Evolutionary conservation across 2,888 invertebrate genomes (phyloP).

Genomic region (Drosophila nr. perissopoda): DNA sequence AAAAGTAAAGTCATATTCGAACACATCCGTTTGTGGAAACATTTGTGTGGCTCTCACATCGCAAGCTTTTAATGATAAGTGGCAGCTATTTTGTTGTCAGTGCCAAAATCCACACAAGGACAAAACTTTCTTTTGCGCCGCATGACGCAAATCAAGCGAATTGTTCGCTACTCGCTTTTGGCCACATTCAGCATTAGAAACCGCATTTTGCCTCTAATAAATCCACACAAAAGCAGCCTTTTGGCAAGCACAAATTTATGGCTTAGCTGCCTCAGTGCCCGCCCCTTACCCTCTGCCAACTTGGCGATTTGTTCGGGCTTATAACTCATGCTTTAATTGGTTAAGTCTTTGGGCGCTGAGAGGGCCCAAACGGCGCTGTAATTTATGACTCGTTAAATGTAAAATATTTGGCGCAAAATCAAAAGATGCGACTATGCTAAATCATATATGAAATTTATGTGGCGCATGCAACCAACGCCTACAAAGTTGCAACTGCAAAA

Average conservation of each 20-base stretch:
- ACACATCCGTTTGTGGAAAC: neutral
- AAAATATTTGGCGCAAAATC: slow-evolving; percentile 76
- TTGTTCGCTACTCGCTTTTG: slow-evolving; percentile 17
- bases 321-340: slow-evolving; percentile 79
- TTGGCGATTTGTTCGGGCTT: slow-evolving; percentile 71
- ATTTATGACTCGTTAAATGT: slow-evolving; percentile 72
- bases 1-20: neutral
- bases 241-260: slow-evolving; percentile 74
- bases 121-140: slow-evolving; percentile 37
- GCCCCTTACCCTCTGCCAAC: slow-evolving; percentile 18
- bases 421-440: slow-evolving; percentile 58
- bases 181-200: slow-evolving; percentile 53
- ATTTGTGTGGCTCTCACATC: neutral
- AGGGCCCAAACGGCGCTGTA: slow-evolving; percentile 35
- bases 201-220: slow-evolving; percentile 70
- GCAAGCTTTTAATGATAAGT: slow-evolving; percentile 4
- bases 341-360: slow-evolving; percentile 60
- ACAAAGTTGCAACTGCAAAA: slow-evolving; percentile 40
- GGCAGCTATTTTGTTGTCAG: slow-evolving; percentile 27
- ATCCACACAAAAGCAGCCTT: slow-evolving; percentile 70
- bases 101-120: slow-evolving; percentile 17
- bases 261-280: slow-evolving; percentile 40
- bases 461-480: slow-evolving; percentile 39
- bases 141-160: slow-evolving; percentile 48
- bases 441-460: slow-evolving; percentile 66